These are phyloP conservation scores for Scaptomyza montana DNA, from an alignment of 1,140 invertebrate species.

Conservation along the genomic window DNA sequence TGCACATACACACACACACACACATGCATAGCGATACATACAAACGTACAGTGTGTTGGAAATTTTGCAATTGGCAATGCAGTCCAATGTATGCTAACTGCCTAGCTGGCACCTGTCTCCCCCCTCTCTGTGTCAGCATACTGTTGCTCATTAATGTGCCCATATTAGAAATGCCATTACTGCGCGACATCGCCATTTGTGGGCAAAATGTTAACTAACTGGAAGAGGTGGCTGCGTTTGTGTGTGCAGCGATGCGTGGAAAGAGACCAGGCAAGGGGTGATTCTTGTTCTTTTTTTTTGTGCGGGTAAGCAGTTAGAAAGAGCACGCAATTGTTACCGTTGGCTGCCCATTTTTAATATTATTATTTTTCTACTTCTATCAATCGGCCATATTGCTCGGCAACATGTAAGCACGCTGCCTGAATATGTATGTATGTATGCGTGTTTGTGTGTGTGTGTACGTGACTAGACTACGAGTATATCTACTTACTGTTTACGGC, in stretches of 20 bases:
- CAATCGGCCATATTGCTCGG: conserved; percentile 69
- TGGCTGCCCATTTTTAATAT: conserved; percentile 33
- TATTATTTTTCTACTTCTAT: conserved; percentile 37
- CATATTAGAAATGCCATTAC: conserved; percentile 80
- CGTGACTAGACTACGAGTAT: conserved; percentile 62
- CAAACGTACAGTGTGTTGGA: conserved; percentile 41
- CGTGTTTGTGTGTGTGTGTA: background rate
- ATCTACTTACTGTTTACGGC: conserved; percentile 12
- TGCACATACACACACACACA: conserved; percentile 18
- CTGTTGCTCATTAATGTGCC: conserved; percentile 65
- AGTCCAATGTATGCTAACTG: conserved; percentile 13
- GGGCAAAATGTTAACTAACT: conserved; percentile 73
- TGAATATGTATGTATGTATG: no score
- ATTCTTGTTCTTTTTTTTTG: conserved; percentile 6
- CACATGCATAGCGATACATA: conserved; percentile 5
- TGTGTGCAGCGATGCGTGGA: conserved; percentile 64
- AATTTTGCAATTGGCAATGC: conserved; percentile 72
- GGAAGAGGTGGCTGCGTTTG: conserved; percentile 18
- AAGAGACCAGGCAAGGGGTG: conserved; percentile 27
- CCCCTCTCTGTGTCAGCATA: conserved; percentile 1
- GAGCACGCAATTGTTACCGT: conserved; percentile 43
- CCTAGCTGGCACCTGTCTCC: conserved; percentile 47
- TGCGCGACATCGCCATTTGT: conserved; percentile 73
- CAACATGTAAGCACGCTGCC: conserved; percentile 54
- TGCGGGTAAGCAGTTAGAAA: background rate